Conservation (phyloP, 2,797 vertebrate species). For the Urosaurus nigricauda region DNA sequence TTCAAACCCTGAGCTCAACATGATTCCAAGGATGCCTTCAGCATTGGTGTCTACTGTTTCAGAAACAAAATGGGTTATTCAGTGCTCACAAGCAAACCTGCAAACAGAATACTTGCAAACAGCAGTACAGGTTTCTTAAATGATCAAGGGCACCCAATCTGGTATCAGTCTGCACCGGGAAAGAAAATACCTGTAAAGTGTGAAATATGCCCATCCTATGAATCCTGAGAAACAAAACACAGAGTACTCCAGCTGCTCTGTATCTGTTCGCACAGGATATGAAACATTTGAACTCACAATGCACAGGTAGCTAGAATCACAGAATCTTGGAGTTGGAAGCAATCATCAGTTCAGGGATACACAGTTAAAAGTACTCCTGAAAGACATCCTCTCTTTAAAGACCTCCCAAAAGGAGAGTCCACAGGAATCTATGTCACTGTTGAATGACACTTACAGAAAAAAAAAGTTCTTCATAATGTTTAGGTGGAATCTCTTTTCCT, state of each 20-base stretch:
- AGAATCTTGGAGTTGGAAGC: no score
- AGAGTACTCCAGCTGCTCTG: constrained; percentile 5
- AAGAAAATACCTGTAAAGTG: background rate
- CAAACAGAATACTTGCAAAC: background rate
- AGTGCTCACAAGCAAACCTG: background rate
- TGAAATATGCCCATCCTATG: background rate
- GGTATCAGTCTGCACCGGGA: background rate
- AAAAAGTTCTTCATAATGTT: no score
- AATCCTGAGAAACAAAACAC: constrained; percentile 40
- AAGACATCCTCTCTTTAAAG: no score
- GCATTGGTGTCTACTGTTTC: background rate
- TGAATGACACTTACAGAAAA: no score
- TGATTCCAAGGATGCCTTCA: no score
- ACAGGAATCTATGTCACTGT: no score
- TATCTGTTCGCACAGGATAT: constrained; percentile 39
- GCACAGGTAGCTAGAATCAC: background rate
- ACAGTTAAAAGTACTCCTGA: no score
- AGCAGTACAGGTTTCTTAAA: background rate
- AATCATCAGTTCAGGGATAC: no score
- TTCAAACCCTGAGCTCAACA: background rate
- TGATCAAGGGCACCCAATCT: background rate
- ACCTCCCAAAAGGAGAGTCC: no score
- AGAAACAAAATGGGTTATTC: background rate
- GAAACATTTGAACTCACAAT: constrained; percentile 15
- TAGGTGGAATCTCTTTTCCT: no score